A percentile compares a stretch with the other conserved stretches of the same genome.
Conservation (phyloP, 2,113 vertebrate genomes). For the Manacus vitellinus region DNA sequence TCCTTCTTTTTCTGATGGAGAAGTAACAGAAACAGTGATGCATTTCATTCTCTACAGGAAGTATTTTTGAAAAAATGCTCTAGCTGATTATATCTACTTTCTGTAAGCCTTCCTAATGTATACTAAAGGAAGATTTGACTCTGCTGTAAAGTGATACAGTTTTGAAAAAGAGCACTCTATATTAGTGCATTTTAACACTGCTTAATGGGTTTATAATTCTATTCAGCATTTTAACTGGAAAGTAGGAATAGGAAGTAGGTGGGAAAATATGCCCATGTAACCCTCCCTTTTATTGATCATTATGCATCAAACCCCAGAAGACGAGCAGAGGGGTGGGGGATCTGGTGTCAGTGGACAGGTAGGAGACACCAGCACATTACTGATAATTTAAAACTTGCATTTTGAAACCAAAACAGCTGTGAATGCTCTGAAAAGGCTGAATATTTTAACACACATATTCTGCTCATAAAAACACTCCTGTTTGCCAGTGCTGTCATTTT, state of each 20-base stretch:
- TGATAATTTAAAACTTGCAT: not conserved
- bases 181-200: constrained; percentile 55
- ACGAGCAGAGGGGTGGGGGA: not conserved
- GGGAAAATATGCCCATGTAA: constrained; percentile 1
- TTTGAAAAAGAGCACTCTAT: constrained; percentile 11
- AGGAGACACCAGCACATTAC: not conserved
- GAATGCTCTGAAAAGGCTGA: not conserved
- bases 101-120: not conserved
- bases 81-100: constrained; percentile 7
- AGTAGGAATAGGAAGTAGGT: constrained; percentile 44
- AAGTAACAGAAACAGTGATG: not conserved
- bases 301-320: constrained; percentile 29
- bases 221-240: constrained; percentile 72
- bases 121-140: not conserved
- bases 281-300: constrained; percentile 40
- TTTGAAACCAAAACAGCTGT: not conserved
- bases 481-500: constrained; percentile 30
- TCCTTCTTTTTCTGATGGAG: not conserved
- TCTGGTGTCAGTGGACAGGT: not conserved
- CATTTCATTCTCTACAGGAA: constrained; percentile 1
- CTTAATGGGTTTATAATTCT: constrained; percentile 73
- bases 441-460: constrained; percentile 11
- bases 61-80: not conserved
- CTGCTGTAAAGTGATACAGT: constrained; percentile 30
- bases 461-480: not conserved